Base-by-base conservation (phyloP, 2,797 vertebrate species). In the Sebastes nivosus region DNA sequence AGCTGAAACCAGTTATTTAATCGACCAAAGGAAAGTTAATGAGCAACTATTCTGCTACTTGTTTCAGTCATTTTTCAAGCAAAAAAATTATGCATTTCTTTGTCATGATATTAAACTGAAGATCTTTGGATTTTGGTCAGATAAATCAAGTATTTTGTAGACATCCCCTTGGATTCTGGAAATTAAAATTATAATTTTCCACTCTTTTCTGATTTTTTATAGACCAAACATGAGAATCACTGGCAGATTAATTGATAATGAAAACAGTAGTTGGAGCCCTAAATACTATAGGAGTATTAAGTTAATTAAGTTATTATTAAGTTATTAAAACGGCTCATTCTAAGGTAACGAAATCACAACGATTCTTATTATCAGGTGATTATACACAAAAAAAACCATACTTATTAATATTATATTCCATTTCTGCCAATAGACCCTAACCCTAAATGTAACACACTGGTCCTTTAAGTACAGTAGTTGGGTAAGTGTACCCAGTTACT, bases 111-210 rank as follows among this genome's bases (percentile, higher is more conserved):
- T 6, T 22, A 38, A 54, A 54, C 29, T 68, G 18, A 25, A 52
- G 16, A 25, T 58, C 6, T 25, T 55, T 29, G 3, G 32, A 2
- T 30, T 74, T 65, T 54, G 38, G 2, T 25, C 25, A 25, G 25
- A 25, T 25, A 25, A 25, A 25, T 25, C 25, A 25, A 25, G 25
- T 25, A 25, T 25, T 24, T 24, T 42, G 38, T 42, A 42, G 38
- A 42, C 38, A 42, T 0, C 14, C 0, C 38, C 14, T 42, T 42
- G 38, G 1, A 1, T 16, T 42, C 38, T 42, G 36, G 36, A 38
- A 14, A 38, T 0, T 38, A 14, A 0, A 42, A 42, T 42, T 0
- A 20, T 8, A 0, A 14, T 65, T 55, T 25, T 50, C 3, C 8
- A n/a, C 20, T 61, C 3, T 36, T 50, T 25, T 25, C 3, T 30